These are phyloP conservation scores for Pedicia rivosa DNA, from an alignment of 2,888 invertebrate species.

Conservation along the genomic window DNA sequence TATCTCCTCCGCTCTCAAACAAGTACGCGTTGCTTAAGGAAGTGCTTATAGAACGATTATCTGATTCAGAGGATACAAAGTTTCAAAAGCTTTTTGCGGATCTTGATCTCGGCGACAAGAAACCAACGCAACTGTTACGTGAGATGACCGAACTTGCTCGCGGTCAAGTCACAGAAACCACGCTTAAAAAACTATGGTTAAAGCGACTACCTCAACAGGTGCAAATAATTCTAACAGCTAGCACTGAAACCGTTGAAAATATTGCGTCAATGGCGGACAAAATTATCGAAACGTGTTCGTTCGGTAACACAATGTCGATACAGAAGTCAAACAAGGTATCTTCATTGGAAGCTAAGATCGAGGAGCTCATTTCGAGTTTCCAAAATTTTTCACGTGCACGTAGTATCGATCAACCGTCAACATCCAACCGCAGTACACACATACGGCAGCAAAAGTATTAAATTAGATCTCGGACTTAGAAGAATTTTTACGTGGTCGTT, in stretches of 20 bases:
- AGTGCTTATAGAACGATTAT: slow-evolving; percentile 11
- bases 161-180: slow-evolving; percentile 7
- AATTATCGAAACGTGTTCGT: slow-evolving; percentile 2
- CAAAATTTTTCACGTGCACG: too few species aligned
- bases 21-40: too few species aligned
- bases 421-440: too few species aligned
- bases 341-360: too few species aligned
- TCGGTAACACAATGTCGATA: too few species aligned
- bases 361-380: too few species aligned
- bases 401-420: too few species aligned
- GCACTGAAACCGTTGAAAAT: neutral
- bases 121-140: slow-evolving; percentile 12
- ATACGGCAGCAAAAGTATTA: slow-evolving; percentile 9
- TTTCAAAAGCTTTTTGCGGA: slow-evolving; percentile 10
- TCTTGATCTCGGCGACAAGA: slow-evolving; percentile 11
- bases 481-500: slow-evolving; percentile 14
- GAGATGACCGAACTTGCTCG: slow-evolving; percentile 10
- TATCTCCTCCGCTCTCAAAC: too few species aligned
- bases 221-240: slow-evolving; percentile 8
- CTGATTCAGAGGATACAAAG: slow-evolving; percentile 12
- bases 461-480: slow-evolving; percentile 13
- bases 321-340: too few species aligned
- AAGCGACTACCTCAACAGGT: slow-evolving; percentile 7
- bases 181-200: slow-evolving; percentile 9
- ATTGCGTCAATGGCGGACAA: slow-evolving; percentile 8